phyloP scores from a whole-genome alignment of 2,113 vertebrate species.

The Electrona antarctica region DNA sequence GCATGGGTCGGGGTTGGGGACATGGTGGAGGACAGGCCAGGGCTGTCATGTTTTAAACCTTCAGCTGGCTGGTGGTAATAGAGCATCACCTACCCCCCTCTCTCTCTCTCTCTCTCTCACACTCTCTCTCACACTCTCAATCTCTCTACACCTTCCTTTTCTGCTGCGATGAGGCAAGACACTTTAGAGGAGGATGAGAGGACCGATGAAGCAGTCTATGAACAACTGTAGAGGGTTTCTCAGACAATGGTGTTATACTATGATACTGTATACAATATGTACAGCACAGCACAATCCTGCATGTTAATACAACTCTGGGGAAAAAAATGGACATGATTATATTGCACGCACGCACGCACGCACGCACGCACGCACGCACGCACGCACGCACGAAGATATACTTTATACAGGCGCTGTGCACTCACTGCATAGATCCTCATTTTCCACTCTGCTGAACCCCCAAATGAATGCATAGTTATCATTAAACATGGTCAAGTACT shows the following conservation, averaged over 20 bases:
- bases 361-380: conserved; percentile 5
- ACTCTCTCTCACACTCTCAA: background rate
- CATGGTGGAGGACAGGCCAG: background rate
- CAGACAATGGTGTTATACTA: too few relatives aligned
- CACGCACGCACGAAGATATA: background rate
- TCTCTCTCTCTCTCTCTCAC: background rate
- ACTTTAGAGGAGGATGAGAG: too few relatives aligned
- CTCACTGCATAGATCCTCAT: background rate
- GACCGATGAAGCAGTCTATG: too few relatives aligned
- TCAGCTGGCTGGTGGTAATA: conserved; percentile 1
- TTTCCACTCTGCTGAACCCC: background rate
- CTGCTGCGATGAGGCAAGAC: too few relatives aligned
- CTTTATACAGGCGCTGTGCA: background rate
- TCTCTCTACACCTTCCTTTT: background rate
- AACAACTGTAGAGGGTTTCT: too few relatives aligned
- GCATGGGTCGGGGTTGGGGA: background rate
- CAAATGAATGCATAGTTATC: background rate
- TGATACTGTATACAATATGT: too few relatives aligned
- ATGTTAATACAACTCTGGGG: too few relatives aligned
- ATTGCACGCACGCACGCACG: background rate
- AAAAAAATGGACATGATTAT: too few relatives aligned
- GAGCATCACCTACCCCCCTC: background rate
- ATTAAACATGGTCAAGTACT: background rate
- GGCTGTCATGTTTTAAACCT: background rate
- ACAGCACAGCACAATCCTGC: too few relatives aligned